Percentiles rank a stretch among this genome's conserved stretches.
These are phyloP conservation scores for Periplaneta americana DNA, from an alignment of 1,140 invertebrate species.

Conservation along the genomic window DNA sequence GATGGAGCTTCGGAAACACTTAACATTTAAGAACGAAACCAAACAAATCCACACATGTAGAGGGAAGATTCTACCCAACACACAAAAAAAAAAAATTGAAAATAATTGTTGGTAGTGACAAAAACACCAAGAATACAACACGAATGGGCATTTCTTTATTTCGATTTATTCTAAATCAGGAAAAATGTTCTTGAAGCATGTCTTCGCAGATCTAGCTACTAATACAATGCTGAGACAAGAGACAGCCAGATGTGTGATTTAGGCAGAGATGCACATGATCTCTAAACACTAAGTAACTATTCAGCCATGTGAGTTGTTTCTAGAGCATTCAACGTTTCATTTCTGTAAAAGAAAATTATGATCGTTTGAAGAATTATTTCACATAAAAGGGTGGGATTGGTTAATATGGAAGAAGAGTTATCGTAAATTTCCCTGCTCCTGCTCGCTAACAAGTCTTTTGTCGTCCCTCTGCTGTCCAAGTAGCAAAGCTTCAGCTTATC, in stretches of 20 bases:
- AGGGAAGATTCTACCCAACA: background rate
- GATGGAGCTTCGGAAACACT: background rate
- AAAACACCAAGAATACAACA: background rate
- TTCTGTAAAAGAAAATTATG: background rate
- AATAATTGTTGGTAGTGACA: no score
- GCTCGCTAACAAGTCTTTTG: background rate
- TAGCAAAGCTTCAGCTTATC: slow-evolving; percentile 19
- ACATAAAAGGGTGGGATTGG: background rate
- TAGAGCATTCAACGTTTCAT: background rate
- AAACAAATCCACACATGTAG: background rate
- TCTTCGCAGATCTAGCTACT: background rate
- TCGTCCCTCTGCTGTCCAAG: slow-evolving; percentile 33
- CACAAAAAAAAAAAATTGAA: no score
- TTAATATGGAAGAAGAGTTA: background rate
- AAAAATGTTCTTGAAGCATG: background rate
- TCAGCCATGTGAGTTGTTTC: background rate
- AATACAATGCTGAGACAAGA: background rate
- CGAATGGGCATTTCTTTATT: background rate
- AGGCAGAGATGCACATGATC: background rate
- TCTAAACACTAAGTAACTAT: background rate
- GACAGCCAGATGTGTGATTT: background rate
- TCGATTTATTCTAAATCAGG: background rate
- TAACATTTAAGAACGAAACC: background rate
- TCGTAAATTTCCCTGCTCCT: background rate
- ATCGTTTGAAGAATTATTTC: background rate